A percentile compares a stretch with the other conserved stretches of the same genome.
Conservation (phyloP, 1,140 invertebrate species). For the Arion vulgaris region DNA sequence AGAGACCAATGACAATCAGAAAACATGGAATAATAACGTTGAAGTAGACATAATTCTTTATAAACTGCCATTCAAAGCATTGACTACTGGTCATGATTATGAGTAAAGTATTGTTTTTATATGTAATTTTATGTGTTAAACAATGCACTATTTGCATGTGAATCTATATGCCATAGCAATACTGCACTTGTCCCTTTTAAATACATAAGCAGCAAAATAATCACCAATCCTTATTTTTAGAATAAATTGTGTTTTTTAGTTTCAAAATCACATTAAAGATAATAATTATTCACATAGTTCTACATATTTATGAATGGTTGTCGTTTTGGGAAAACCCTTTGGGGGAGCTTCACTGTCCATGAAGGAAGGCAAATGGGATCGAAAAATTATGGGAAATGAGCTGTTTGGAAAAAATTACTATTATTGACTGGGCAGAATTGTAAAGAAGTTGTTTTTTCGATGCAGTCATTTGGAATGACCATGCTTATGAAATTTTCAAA, state of each 20-base stretch:
- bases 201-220: too few relatives aligned
- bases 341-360: constrained; percentile 85
- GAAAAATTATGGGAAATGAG: constrained; percentile 91
- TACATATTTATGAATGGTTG: background rate
- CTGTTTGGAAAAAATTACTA: constrained; percentile 85
- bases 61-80: too few relatives aligned
- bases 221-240: too few relatives aligned
- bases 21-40: too few relatives aligned
- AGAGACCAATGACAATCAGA: too few relatives aligned
- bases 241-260: background rate
- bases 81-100: too few relatives aligned
- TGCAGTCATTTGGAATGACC: constrained; percentile 97
- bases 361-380: constrained; percentile 94
- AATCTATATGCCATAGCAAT: too few relatives aligned
- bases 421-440: constrained; percentile 96
- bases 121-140: too few relatives aligned
- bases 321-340: constrained; percentile 81
- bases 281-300: background rate
- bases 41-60: too few relatives aligned
- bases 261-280: background rate
- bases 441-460: constrained; percentile 89
- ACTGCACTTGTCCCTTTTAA: too few relatives aligned
- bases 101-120: too few relatives aligned
- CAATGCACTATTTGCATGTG: too few relatives aligned
- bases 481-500: constrained; percentile 29